These are phyloP conservation scores for Beaufortia kweichowensis DNA, from an alignment of 2,113 vertebrate species.

Conservation along the genomic window DNA sequence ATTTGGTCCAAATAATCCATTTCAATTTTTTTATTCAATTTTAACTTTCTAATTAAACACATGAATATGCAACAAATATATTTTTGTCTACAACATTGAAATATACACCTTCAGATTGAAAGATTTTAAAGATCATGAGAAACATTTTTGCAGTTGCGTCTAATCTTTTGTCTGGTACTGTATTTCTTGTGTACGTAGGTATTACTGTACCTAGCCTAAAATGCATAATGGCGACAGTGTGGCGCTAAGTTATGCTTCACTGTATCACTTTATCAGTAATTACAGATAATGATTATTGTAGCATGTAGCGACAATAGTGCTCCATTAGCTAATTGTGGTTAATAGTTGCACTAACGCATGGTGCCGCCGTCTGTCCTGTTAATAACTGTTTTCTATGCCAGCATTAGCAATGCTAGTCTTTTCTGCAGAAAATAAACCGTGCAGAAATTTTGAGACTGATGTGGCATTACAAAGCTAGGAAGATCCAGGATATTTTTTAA, in stretches of 20 bases:
- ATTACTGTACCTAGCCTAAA: neutral
- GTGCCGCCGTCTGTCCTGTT: constrained; percentile 46
- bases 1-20: no score
- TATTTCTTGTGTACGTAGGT: neutral
- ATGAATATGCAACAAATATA: no score
- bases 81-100: no score
- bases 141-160: no score
- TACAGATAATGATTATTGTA: constrained; percentile 56
- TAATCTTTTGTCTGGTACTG: no score
- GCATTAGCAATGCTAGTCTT: neutral
- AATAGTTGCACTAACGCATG: constrained; percentile 62
- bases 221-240: neutral
- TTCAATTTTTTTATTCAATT: no score
- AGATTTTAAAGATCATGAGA: no score
- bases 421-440: constrained; percentile 7
- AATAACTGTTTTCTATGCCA: constrained; percentile 66
- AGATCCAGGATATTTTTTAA: no score
- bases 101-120: neutral
- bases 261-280: constrained; percentile 46
- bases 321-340: constrained; percentile 59
- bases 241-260: constrained; percentile 53
- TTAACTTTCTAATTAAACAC: no score
- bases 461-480: no score
- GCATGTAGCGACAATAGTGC: constrained; percentile 22
- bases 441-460: no score